Evolutionary conservation across 2,888 invertebrate genomes (phyloP), one percentile per base, ranked within the genome.

Genomic region (Leptinotarsa rubiginosa): DNA sequence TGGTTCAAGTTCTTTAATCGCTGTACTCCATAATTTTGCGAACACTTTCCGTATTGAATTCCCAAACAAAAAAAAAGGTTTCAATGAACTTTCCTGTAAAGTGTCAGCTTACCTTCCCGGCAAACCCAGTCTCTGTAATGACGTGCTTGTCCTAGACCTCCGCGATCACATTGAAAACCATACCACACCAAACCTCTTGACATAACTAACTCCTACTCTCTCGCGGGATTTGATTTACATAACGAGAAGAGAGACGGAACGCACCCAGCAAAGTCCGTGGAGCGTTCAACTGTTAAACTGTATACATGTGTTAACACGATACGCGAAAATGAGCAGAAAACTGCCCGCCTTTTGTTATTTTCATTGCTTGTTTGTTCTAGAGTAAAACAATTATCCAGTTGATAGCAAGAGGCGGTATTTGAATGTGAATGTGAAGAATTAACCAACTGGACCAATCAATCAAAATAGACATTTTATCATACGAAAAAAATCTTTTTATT

Each of bases 241-340:
- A 75, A 75, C 65, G 54, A 15, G 20, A 56, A 18, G 41, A 22
- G 54, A 65, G 59, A 25, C 25, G 59, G 65, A 78, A 69, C 54
- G 73, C 75, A 73, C 72, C 77, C 73, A 73, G 66, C 74, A 73
- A 77, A 78, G 76, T 78, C 75, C 72, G 54, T 75, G 76, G 75
- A 78, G 79, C 78, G 78, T 77, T 78, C 79, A 77, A 65, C 72
- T 78, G 79, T 77, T 70, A 79, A 78, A 79, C 72, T 69, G 70
- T 74, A 78, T 77, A 79, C 76, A 75, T 79, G 79, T 79, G 41
- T 41, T 75, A 77, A 79, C 79, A 79, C 76, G 79, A 79, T 79
- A 79, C 77, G 78, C 77, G 77, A 79, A 78, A 79, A 79, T 74
- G 76, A 79, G 76, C 79, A 76, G 79, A 77, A 75, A 77, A 79